phyloP scores from a whole-genome alignment of 2,113 vertebrate genomes.

The Phrynocephalus versicolor region DNA sequence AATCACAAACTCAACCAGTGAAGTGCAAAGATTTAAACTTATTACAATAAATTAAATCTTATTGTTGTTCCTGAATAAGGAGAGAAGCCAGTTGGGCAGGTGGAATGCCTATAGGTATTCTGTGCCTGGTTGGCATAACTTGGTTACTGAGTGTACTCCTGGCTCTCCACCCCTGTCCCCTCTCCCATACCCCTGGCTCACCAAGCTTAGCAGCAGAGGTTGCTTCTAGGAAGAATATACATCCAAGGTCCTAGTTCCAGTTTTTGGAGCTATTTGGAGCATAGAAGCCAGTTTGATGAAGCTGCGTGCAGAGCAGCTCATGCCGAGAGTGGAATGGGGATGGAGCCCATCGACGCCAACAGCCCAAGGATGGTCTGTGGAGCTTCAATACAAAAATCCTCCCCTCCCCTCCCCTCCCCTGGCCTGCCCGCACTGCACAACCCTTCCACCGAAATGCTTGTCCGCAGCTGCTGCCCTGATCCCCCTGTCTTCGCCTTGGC shows the following conservation, averaged over 20 bases:
- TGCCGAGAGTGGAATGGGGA: not conserved
- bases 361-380: not conserved
- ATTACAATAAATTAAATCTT: too few relatives aligned
- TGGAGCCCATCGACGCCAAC: not conserved
- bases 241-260: not conserved
- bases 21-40: too few relatives aligned
- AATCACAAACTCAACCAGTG: too few relatives aligned
- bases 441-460: not conserved
- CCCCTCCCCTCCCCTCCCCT: fast-evolving
- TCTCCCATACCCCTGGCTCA: too few relatives aligned
- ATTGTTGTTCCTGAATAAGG: not conserved
- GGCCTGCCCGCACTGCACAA: too few relatives aligned
- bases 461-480: not conserved
- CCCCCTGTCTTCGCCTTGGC: not conserved
- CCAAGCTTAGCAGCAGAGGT: too few relatives aligned
- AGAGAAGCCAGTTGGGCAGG: not conserved
- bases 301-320: not conserved
- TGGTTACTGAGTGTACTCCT: not conserved
- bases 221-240: not conserved
- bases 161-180: not conserved
- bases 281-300: not conserved
- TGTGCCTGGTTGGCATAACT: not conserved
- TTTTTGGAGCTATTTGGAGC: not conserved
- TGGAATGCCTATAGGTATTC: too few relatives aligned
- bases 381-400: not conserved